Conservation (phyloP, 2,113 vertebrate genomes). For the Rhagologus leucostigma region DNA sequence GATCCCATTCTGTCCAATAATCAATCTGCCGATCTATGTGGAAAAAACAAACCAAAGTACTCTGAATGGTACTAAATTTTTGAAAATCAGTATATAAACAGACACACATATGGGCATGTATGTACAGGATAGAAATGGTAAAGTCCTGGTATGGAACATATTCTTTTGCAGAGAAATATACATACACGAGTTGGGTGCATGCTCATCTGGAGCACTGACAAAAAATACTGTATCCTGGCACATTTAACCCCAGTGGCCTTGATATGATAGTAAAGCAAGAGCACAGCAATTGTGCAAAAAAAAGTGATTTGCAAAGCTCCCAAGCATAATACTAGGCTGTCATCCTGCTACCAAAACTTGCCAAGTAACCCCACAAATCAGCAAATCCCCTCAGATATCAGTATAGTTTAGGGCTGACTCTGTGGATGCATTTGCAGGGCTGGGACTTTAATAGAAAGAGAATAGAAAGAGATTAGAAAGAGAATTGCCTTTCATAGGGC, state of each 20-base stretch:
- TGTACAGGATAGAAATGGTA: background rate
- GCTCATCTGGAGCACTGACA: background rate
- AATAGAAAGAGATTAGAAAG: background rate
- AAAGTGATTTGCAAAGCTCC: background rate
- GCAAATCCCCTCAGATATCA: background rate
- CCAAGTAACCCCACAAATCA: background rate
- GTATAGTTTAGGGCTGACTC: background rate
- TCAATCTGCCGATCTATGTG: conserved; percentile 90
- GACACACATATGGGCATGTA: background rate
- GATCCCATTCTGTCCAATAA: conserved; percentile 95
- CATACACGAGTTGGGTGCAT: background rate
- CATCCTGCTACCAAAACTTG: background rate
- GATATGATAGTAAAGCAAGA: background rate
- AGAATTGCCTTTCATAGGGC: background rate
- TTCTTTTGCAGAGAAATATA: background rate
- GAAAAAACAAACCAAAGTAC: background rate
- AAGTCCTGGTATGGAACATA: background rate
- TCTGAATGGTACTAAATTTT: background rate
- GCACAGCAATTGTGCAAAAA: accelerated
- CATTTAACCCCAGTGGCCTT: background rate
- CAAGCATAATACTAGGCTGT: background rate
- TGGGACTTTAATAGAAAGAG: background rate
- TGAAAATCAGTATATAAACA: background rate
- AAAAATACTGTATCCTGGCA: background rate
- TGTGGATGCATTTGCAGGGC: background rate